Evolutionary conservation across 1,140 invertebrate genomes (phyloP), one percentile per base, ranked within the genome.

Genomic region (Penaeus indicus): DNA sequence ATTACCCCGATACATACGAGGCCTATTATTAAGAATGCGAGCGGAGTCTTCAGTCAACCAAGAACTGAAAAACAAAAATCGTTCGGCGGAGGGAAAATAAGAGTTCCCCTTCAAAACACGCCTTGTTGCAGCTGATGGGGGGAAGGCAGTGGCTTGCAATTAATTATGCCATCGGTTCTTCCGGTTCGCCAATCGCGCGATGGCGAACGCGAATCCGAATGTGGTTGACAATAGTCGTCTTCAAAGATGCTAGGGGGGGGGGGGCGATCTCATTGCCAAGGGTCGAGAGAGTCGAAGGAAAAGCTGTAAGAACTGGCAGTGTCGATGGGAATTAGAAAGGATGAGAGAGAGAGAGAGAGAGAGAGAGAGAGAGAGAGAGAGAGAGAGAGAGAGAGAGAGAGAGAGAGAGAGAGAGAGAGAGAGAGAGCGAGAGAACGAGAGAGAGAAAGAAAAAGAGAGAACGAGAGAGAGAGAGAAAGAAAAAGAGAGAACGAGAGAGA

Each of bases 131-230:
- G 82, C 82, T 83, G 86, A 87, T 75, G 86, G 79, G 86, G 86
- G 79, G 64, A 69, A 61, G 27, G 77, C 86, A 83, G 63, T 87
- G 86, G 80, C 32, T 81, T 83, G 80, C 63, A 78, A 87, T 87
- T 87, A 87, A 87, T 87, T 87, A 87, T 75, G 86, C 80, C 79
- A n/a, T 63, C 86, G 67, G 75, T 77, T 82, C 81, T 87, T 87
- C 72, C 64, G 86, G 64, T 42, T 72, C 63, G 86, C 25, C 69
- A 80, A 60, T 3, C 62, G 8, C 79, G 62, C 86, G 86, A 87
- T 62, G 86, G 86, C 60, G 61, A 67, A 75, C 25, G 63, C 42
- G 80, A 79, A 87, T 87, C 86, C 47, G 42, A 38, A 82, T 87
- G 86, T 54, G 79, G 79, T 79, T 72, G 72, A 87, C 81, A 87